These are phyloP conservation scores for Melanostoma mellinum DNA, from an alignment of 2,888 invertebrate species.

Conservation along the genomic window DNA sequence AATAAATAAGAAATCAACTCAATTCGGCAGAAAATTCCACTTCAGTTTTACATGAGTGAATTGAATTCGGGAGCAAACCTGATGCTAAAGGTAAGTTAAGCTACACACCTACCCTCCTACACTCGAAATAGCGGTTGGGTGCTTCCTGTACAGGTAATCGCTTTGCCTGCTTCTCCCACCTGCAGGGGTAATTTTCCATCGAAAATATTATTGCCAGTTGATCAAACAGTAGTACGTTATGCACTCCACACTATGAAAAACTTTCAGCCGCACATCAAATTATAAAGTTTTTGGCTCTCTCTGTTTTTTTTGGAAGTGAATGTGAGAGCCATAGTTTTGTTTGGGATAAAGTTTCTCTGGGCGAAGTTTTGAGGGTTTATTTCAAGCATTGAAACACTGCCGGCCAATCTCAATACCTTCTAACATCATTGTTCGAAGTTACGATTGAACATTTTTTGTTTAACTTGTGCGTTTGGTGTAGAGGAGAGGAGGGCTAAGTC, in stretches of 20 bases:
- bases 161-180: neutral
- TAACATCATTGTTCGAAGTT: conserved; percentile 33
- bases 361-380: conserved; percentile 59
- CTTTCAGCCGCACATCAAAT: conserved; percentile 59
- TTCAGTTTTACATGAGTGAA: conserved; percentile 38
- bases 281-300: conserved; percentile 44
- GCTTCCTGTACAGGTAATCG: neutral
- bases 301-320: neutral
- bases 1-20: neutral
- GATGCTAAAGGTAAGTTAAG: conserved; percentile 20
- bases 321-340: conserved; percentile 24
- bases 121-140: conserved; percentile 7
- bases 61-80: conserved; percentile 31
- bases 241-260: conserved; percentile 31
- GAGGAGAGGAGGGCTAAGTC: neutral
- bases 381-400: conserved; percentile 36
- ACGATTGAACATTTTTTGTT: neutral
- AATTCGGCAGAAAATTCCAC: conserved; percentile 34
- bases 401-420: conserved; percentile 54
- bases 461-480: conserved; percentile 7
- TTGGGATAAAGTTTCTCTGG: conserved; percentile 44
- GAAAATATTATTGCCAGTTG: conserved; percentile 47
- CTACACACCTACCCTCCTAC: conserved; percentile 7
- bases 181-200: conserved; percentile 26
- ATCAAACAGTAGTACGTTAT: conserved; percentile 21